Base-by-base conservation (phyloP, 2,888 invertebrate species). In the Hymenopus coronatus region DNA sequence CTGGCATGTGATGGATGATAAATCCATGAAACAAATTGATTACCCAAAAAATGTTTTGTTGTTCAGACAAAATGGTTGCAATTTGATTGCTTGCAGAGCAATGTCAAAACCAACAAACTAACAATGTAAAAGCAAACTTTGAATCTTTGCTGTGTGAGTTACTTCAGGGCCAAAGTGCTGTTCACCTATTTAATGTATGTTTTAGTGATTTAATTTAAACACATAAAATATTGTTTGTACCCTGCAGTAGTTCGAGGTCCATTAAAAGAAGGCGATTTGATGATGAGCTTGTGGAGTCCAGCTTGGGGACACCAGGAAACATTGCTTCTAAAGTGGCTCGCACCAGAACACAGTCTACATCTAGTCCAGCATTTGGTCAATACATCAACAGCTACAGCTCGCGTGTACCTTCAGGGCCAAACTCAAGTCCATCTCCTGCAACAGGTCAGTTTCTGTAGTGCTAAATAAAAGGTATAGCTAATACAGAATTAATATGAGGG, bases 181-280 rank as follows among this genome's bases (percentile, higher is more conserved):
- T 6, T 88, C 4, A 14, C 54, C n/a, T 82, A 30, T n/a, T 40
- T 83, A 6, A 30, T 82, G n/a, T 20, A 40, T 6, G 33, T 27
- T 1, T 33, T 27, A 40, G 1, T 46, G 15, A n/a, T 88, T 83
- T n/a, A 6, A 25, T 25, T 70, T 14, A 27, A 27, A 14, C 40
- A 27, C 15, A 20, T 28, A 82, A 20, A n/a, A 27, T 46, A n/a
- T 87, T 81, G 9, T 83, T 88, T 27, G 30, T 25, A 30, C 40
- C 40, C 82, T 89, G 92, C 92, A 98, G 98, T 93, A 98, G 98
- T 20, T 98, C 98, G 46, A 95, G 99, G 89, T 98, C 98, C 1
- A 99, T 99, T 91, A 99, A 99, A 93, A 95, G 99, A 0, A 97
- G 98, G 92, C 97, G 98, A 91, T 99, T 99, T 93, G 99, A 99